These are phyloP conservation scores for Dicycla oo DNA, from an alignment of 2,888 invertebrate species.

Conservation along the genomic window DNA sequence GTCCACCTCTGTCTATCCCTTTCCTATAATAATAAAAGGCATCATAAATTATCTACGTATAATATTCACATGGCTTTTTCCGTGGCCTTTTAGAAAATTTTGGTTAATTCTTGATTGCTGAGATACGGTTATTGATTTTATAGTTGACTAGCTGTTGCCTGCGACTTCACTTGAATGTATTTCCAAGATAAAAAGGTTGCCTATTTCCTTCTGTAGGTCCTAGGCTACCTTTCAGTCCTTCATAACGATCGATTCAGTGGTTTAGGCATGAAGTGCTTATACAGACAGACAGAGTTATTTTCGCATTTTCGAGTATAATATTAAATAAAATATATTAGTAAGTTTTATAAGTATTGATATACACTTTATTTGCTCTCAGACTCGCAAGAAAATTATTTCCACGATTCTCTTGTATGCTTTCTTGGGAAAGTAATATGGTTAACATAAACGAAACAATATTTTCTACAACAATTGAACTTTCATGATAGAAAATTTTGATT, in stretches of 20 bases:
- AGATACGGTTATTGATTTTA: conserved; percentile 14
- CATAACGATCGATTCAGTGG: neutral
- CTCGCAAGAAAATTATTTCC: neutral
- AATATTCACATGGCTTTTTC: conserved; percentile 3
- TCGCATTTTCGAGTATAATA: too few relatives aligned
- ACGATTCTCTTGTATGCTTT: neutral
- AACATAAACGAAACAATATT: neutral
- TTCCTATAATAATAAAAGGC: neutral
- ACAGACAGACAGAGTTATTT: too few relatives aligned
- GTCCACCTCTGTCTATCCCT: neutral
- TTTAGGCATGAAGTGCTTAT: neutral
- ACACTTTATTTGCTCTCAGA: neutral
- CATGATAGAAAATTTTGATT: neutral
- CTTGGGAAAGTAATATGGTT: too few relatives aligned
- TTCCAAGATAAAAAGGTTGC: neutral
- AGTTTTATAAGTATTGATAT: neutral
- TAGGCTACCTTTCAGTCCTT: neutral
- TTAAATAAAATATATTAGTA: neutral
- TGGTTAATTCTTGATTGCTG: conserved; percentile 2
- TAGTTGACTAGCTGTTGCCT: neutral
- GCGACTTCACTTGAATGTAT: neutral
- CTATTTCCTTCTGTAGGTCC: neutral
- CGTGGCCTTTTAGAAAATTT: neutral
- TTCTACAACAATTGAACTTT: neutral
- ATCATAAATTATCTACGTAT: neutral